phyloP scores from a whole-genome alignment of 64 coral and sea anemone genomes.

The Porites lutea region DNA sequence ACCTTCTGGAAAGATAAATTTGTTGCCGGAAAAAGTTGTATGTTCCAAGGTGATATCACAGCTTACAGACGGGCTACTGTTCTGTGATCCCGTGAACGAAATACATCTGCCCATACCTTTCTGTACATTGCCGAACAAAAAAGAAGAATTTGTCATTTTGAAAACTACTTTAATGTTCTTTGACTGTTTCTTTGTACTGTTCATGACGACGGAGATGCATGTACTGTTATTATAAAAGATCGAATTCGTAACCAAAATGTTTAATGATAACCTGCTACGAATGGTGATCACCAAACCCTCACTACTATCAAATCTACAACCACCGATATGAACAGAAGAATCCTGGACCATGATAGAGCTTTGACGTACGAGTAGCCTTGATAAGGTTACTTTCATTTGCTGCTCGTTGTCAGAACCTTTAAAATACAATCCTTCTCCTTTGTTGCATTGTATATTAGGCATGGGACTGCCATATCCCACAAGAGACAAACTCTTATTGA shows the following conservation, averaged over 20 bases:
- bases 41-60: constrained; percentile 29
- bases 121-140: not conserved
- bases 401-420: constrained; percentile 3
- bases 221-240: not conserved
- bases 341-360: constrained; percentile 9
- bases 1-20: not conserved
- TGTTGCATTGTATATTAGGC: constrained; percentile 38
- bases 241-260: constrained; percentile 33
- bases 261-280: not conserved
- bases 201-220: constrained; percentile 39
- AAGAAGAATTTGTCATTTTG: not conserved
- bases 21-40: constrained; percentile 24
- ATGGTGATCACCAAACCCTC: not conserved
- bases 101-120: not conserved
- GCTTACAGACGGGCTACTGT: not conserved
- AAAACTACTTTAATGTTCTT: not conserved
- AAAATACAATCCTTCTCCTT: constrained; percentile 32
- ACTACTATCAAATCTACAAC: constrained; percentile 4
- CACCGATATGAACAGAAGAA: constrained; percentile 4
- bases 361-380: not conserved
- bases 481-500: constrained; percentile 61
- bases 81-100: not conserved
- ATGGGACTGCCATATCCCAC: constrained; percentile 35
- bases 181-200: not conserved
- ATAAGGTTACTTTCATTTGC: constrained; percentile 22